Evolutionary conservation across 2,888 invertebrate species (phyloP).

Genomic region (Tiliacea citrago): DNA sequence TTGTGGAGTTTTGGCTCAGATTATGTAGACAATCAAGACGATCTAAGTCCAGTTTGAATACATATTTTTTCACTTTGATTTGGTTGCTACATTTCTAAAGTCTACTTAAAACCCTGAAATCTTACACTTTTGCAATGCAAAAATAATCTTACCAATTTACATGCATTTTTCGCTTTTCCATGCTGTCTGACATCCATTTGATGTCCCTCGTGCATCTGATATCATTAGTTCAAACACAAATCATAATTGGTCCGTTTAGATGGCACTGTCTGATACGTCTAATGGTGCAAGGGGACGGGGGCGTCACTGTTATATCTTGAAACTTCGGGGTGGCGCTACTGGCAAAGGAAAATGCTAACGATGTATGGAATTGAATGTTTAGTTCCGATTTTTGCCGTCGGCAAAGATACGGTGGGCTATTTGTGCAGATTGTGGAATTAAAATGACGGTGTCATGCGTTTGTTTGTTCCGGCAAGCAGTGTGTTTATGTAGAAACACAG

Average conservation of each 20-base stretch:
- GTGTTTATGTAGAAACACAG: not conserved
- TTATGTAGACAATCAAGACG: too few relatives aligned
- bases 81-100: too few relatives aligned
- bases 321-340: conserved; percentile 19
- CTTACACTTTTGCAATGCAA: not conserved
- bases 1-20: too few relatives aligned
- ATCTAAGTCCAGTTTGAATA: too few relatives aligned
- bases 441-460: conserved; percentile 23
- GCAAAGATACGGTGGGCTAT: not conserved
- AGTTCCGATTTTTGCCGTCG: conserved; percentile 27
- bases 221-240: conserved; percentile 42
- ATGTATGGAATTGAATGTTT: not conserved
- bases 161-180: not conserved
- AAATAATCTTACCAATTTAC: not conserved
- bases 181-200: conserved; percentile 20
- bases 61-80: too few relatives aligned
- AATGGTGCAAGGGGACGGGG: conserved; percentile 22
- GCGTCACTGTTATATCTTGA: conserved; percentile 12
- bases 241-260: conserved; percentile 60
- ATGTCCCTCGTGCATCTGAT: conserved; percentile 30
- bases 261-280: conserved; percentile 43
- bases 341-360: conserved; percentile 27
- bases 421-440: conserved; percentile 18
- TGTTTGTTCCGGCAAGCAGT: conserved; percentile 30
- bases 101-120: not conserved